These are phyloP conservation scores for Dasysyrphus albostriatus DNA, from an alignment of 2,888 invertebrate genomes.

Conservation along the genomic window DNA sequence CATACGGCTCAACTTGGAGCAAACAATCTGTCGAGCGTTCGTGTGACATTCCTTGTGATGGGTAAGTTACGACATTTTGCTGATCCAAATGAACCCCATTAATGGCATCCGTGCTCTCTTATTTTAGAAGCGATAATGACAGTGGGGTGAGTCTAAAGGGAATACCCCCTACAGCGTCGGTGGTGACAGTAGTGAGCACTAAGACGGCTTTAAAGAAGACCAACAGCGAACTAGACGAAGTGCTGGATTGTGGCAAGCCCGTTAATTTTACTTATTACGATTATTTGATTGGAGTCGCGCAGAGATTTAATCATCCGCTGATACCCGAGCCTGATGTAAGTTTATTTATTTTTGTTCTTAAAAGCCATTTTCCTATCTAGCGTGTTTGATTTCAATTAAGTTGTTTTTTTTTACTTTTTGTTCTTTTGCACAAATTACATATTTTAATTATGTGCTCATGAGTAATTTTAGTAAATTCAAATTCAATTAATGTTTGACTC, in stretches of 20 bases:
- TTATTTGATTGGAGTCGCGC: conserved; percentile 93
- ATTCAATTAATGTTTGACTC: not conserved
- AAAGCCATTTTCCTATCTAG: not conserved
- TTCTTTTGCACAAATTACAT: too few relatives aligned
- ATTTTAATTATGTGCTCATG: not conserved
- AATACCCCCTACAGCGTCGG: conserved; percentile 49
- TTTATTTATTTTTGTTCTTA: not conserved
- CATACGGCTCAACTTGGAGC: conserved; percentile 87
- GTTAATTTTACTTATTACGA: conserved; percentile 96
- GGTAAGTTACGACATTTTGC: conserved; percentile 41
- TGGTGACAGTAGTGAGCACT: conserved; percentile 24
- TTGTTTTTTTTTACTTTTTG: not conserved
- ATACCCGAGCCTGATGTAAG: conserved; percentile 91
- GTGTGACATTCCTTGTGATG: conserved; percentile 74
- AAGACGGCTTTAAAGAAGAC: conserved; percentile 70
- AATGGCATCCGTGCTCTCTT: not conserved
- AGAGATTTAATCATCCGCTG: conserved; percentile 91
- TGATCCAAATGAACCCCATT: not conserved
- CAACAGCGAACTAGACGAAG: conserved; percentile 84
- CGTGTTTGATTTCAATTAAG: conserved; percentile 7
- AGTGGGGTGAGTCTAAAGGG: conserved; percentile 39
- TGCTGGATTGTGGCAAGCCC: conserved; percentile 92
- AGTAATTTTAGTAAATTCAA: not conserved
- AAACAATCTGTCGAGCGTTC: conserved; percentile 84
- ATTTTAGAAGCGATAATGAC: conserved; percentile 57